A percentile compares a stretch with the other conserved stretches of the same genome.
phyloP scores from a whole-genome alignment of 2,113 vertebrate species.

The Columbina picui region DNA sequence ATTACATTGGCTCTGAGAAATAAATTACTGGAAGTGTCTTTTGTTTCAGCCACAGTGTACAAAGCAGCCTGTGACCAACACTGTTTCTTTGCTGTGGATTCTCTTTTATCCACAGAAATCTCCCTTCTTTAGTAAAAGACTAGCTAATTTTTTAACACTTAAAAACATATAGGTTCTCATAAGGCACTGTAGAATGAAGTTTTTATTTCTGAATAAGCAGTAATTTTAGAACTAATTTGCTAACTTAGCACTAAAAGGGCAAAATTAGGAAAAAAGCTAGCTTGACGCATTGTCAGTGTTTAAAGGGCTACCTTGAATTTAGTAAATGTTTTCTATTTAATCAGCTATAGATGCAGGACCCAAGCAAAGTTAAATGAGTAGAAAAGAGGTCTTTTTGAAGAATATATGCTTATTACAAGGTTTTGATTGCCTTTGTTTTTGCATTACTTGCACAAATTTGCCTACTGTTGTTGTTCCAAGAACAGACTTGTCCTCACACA shows the following conservation, averaged over 20 bases:
- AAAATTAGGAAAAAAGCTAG: background rate
- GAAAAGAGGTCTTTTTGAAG: background rate
- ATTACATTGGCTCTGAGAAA: background rate
- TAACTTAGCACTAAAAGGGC: background rate
- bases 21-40: background rate
- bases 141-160: background rate
- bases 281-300: background rate
- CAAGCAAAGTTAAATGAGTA: background rate
- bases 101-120: background rate
- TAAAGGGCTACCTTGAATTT: background rate
- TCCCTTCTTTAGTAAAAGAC: background rate
- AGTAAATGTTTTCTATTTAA: background rate
- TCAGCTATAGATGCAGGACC: background rate
- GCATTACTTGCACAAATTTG: background rate
- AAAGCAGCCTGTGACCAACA: background rate
- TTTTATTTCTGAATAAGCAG: background rate
- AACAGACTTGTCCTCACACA: background rate
- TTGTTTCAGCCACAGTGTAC: background rate
- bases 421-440: background rate
- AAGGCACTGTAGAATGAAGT: background rate
- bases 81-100: background rate
- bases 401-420: background rate
- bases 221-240: background rate
- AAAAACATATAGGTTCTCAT: background rate
- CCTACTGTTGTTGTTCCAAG: background rate